phyloP scores from a whole-genome alignment of 2,113 vertebrate species.

The Ovis aries region DNA sequence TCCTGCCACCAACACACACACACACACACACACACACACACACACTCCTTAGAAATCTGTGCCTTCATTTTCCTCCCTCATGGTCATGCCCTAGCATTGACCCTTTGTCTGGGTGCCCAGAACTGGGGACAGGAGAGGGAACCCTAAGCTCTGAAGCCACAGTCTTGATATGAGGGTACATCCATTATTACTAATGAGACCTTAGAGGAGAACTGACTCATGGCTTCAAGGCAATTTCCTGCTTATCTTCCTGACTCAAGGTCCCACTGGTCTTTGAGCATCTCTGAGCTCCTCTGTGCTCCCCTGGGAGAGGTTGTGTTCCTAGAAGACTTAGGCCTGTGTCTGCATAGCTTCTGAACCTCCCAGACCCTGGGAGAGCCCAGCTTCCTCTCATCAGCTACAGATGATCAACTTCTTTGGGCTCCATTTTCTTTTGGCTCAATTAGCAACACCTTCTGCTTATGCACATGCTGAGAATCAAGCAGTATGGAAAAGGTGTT shows the following conservation, averaged over 20 bases:
- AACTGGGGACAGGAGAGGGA: not conserved
- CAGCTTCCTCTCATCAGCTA: too few species aligned
- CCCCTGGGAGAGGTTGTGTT: not conserved
- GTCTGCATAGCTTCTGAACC: not conserved
- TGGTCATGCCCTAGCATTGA: not conserved
- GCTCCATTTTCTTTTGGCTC: not conserved
- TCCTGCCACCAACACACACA: not conserved
- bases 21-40: not conserved
- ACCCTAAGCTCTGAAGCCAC: not conserved
- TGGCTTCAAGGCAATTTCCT: not conserved
- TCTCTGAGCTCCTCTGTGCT: not conserved
- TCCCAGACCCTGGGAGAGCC: not conserved
- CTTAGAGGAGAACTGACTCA: not conserved
- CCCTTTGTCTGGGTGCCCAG: not conserved
- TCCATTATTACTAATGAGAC: not conserved
- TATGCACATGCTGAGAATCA: not conserved
- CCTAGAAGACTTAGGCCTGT: not conserved
- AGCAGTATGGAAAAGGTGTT: not conserved
- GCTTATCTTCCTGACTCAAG: not conserved
- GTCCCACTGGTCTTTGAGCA: not conserved
- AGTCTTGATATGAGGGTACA: not conserved
- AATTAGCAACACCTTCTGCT: not conserved
- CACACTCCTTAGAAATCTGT: not conserved
- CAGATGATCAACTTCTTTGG: not conserved
- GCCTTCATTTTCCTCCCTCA: not conserved